These are phyloP conservation scores for Eledona agricola DNA, from an alignment of 2,888 invertebrate species.

Conservation along the genomic window DNA sequence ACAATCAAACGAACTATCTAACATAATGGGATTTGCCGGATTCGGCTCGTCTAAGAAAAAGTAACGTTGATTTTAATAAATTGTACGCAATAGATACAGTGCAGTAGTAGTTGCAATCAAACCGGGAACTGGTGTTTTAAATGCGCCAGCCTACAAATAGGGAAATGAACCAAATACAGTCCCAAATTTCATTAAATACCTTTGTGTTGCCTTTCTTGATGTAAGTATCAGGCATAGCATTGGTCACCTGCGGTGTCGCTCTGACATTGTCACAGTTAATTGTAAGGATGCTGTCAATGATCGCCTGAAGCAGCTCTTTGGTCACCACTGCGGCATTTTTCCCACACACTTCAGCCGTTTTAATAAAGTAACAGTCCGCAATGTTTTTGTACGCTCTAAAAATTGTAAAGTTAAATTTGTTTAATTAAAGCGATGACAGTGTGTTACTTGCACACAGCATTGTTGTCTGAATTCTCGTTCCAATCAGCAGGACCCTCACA, in stretches of 20 bases:
- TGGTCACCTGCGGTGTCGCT: constrained; percentile 47
- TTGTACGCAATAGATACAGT: too few species aligned
- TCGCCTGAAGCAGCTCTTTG: constrained; percentile 52
- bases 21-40: constrained; percentile 95
- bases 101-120: too few species aligned
- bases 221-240: constrained; percentile 51
- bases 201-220: constrained; percentile 36
- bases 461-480: constrained; percentile 63
- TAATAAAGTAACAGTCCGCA: constrained; percentile 65
- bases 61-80: constrained; percentile 39
- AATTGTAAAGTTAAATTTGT: constrained; percentile 14
- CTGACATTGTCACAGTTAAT: constrained; percentile 49
- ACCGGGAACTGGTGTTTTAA: too few species aligned
- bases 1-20: constrained; percentile 76
- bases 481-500: constrained; percentile 67
- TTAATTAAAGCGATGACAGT: background rate
- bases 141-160: too few species aligned
- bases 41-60: constrained; percentile 88
- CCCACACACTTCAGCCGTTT: constrained; percentile 65
- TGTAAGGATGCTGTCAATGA: constrained; percentile 53
- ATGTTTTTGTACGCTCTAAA: constrained; percentile 63
- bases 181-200: too few species aligned
- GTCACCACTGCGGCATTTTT: constrained; percentile 60
- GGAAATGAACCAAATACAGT: too few species aligned
- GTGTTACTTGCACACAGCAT: constrained; percentile 61